These are phyloP conservation scores for Enteromius anoplus DNA, from an alignment of 2,797 vertebrate genomes.

Conservation along the genomic window DNA sequence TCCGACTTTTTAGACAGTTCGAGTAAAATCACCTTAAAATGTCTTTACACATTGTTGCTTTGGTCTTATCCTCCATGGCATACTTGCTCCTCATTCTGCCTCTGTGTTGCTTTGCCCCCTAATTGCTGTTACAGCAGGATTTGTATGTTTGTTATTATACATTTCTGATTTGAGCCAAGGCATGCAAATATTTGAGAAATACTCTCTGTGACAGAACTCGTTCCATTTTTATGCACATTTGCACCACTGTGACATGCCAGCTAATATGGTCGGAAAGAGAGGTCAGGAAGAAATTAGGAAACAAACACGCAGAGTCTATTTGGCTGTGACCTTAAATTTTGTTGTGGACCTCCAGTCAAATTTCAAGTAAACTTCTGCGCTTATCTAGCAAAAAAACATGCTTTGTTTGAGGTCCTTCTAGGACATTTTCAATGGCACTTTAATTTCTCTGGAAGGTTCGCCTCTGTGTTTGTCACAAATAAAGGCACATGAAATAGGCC, in stretches of 20 bases:
- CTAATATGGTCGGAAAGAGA: neutral
- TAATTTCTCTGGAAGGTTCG: neutral
- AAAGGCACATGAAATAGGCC: neutral
- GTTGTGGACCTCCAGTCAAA: neutral
- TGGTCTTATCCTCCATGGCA: too few relatives aligned
- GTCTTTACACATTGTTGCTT: too few relatives aligned
- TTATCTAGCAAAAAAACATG: neutral
- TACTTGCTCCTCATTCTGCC: too few relatives aligned
- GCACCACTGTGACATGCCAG: neutral
- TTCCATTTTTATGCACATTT: neutral
- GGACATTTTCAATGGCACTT: neutral
- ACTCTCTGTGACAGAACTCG: neutral
- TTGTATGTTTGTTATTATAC: neutral
- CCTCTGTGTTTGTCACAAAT: neutral
- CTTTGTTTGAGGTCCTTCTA: neutral
- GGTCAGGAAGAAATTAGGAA: neutral
- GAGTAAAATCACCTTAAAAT: too few relatives aligned
- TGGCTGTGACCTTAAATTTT: neutral
- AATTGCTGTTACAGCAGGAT: too few relatives aligned
- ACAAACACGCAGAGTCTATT: neutral
- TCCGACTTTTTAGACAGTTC: too few relatives aligned
- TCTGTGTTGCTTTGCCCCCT: too few relatives aligned
- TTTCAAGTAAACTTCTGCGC: neutral
- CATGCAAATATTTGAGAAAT: neutral
- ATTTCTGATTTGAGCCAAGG: neutral